phyloP scores from a whole-genome alignment of 2,888 invertebrate genomes.

The Apotomis capreana region DNA sequence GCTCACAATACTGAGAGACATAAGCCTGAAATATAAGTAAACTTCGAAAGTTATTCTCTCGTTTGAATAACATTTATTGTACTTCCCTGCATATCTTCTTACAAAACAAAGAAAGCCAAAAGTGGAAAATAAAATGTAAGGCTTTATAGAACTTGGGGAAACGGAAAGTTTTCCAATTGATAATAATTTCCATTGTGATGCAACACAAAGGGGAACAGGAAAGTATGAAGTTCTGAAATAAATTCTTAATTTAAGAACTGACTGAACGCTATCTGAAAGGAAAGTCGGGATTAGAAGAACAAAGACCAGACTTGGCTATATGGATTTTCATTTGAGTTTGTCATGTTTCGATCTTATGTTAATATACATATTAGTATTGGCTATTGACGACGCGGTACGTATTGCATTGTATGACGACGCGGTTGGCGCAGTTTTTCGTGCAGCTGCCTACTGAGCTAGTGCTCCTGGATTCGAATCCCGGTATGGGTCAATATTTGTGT shows the following conservation, averaged over 20 bases:
- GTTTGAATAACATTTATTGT: conserved; percentile 42
- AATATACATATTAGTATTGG: too few relatives aligned
- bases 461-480: too few relatives aligned
- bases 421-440: too few relatives aligned
- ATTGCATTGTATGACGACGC: too few relatives aligned
- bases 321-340: conserved; percentile 68
- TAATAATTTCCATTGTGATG: conserved; percentile 80
- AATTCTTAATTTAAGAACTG: conserved; percentile 81
- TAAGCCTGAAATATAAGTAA: conserved; percentile 32
- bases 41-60: conserved; percentile 33
- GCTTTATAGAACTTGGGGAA: conserved; percentile 71
- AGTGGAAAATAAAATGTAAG: conserved; percentile 73
- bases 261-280: conserved; percentile 78
- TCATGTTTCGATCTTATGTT: conserved; percentile 57
- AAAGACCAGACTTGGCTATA: conserved; percentile 66
- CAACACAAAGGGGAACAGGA: conserved; percentile 76
- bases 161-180: conserved; percentile 79
- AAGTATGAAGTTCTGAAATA: conserved; percentile 80
- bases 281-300: conserved; percentile 77
- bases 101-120: conserved; percentile 65
- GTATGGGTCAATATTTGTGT: too few relatives aligned
- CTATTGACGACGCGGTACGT: too few relatives aligned
- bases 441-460: too few relatives aligned
- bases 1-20: conserved; percentile 5
- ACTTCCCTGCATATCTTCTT: conserved; percentile 49